These are phyloP conservation scores for Cydia pomonella DNA, from an alignment of 1,140 invertebrate genomes.

Conservation along the genomic window DNA sequence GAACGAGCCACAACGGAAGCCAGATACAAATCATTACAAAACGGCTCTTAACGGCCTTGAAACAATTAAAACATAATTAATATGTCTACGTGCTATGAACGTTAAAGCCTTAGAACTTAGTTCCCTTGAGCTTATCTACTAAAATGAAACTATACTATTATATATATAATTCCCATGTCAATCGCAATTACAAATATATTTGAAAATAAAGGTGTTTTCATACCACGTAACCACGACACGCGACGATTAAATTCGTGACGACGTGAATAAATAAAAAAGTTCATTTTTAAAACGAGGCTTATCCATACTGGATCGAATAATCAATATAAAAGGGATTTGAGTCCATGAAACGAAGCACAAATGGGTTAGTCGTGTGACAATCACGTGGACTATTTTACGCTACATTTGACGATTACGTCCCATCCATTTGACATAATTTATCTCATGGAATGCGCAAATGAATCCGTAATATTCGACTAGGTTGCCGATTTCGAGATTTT, in stretches of 20 bases:
- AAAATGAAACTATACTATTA: neutral
- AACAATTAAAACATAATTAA: conserved; percentile 7
- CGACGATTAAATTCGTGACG: too few relatives aligned
- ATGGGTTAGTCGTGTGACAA: too few relatives aligned
- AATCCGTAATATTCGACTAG: neutral
- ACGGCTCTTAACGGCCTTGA: neutral
- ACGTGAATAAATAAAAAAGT: too few relatives aligned
- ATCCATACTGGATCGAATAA: too few relatives aligned
- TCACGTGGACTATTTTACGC: neutral
- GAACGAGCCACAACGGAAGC: conserved; percentile 20
- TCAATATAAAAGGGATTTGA: too few relatives aligned
- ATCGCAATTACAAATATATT: too few relatives aligned
- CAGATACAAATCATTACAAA: conserved; percentile 5
- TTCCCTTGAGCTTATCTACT: neutral
- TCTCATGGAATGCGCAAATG: neutral
- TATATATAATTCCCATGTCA: too few relatives aligned
- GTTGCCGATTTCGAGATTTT: neutral
- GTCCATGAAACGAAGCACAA: too few relatives aligned
- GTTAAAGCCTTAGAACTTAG: neutral
- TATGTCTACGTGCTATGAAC: neutral
- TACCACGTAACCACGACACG: too few relatives aligned
- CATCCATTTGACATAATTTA: neutral
- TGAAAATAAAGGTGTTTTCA: too few relatives aligned
- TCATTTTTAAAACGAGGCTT: too few relatives aligned
- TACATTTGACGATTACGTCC: neutral